Evolutionary conservation across 2,888 invertebrate species (phyloP).

Genomic region (Nebria salina): DNA sequence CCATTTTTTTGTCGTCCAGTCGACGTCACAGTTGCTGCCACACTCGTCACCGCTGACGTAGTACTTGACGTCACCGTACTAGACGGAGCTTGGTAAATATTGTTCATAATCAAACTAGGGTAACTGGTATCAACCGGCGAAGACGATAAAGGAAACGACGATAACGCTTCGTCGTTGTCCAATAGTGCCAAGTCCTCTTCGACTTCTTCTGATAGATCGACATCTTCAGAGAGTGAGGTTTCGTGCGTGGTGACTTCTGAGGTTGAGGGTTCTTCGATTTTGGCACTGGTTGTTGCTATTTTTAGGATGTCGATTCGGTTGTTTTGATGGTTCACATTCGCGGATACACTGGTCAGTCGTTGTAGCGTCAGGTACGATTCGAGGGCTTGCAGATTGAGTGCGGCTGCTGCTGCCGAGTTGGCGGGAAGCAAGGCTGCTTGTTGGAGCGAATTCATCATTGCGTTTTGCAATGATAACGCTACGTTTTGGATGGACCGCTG

Average conservation of each 20-base stretch:
- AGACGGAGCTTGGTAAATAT: slow-evolving; percentile 69
- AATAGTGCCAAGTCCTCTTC: slow-evolving; percentile 79
- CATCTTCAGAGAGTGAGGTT: slow-evolving; percentile 66
- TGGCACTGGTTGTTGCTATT: slow-evolving; percentile 66
- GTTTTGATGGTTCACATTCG: slow-evolving; percentile 57
- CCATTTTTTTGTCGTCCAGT: slow-evolving; percentile 31
- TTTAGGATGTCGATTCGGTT: slow-evolving; percentile 75
- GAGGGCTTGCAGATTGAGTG: slow-evolving; percentile 84
- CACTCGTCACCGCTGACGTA: slow-evolving; percentile 61
- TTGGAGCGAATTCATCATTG: slow-evolving; percentile 85
- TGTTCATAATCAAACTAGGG: slow-evolving; percentile 76
- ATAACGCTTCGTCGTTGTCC: slow-evolving; percentile 73
- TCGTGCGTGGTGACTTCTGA: slow-evolving; percentile 56
- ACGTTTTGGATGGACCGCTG: slow-evolving; percentile 73
- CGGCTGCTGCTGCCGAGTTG: slow-evolving; percentile 85
- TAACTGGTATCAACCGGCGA: slow-evolving; percentile 74
- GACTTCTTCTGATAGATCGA: slow-evolving; percentile 75
- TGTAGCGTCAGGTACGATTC: slow-evolving; percentile 88
- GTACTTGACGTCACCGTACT: slow-evolving; percentile 64
- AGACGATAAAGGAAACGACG: slow-evolving; percentile 68
- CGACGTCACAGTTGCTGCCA: slow-evolving; percentile 62
- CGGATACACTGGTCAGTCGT: slow-evolving; percentile 76
- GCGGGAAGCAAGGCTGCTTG: slow-evolving; percentile 84
- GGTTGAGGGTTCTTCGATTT: slow-evolving; percentile 58
- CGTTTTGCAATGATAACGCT: slow-evolving; percentile 83